Percentiles rank a stretch among this genome's conserved stretches.
Conservation (phyloP, 2,113 vertebrate species). For the Meleagris gallopavo region DNA sequence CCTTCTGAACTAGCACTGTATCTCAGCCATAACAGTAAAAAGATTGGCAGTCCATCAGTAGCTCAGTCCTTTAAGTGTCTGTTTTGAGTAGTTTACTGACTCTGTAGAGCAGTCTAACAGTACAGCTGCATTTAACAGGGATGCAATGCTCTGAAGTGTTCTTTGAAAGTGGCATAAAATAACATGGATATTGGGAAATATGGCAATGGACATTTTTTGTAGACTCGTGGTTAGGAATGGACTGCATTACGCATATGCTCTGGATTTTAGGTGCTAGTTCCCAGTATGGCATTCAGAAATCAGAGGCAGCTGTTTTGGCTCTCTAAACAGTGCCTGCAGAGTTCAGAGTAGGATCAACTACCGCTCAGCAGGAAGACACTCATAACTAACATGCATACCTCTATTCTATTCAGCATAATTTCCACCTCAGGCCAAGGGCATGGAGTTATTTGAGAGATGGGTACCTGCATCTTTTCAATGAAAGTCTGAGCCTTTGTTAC, state of each 20-base stretch:
- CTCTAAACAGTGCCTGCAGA: not conserved
- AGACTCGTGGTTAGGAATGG: not conserved
- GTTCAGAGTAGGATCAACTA: not conserved
- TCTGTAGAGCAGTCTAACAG: not conserved
- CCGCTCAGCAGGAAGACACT: not conserved
- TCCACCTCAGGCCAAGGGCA: not conserved
- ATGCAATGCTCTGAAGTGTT: not conserved
- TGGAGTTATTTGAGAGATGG: not conserved
- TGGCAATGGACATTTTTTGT: not conserved
- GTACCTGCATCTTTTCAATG: not conserved
- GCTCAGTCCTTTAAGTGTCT: not conserved
- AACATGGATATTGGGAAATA: not conserved
- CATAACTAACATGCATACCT: not conserved
- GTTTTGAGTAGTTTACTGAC: not conserved
- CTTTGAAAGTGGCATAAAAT: not conserved
- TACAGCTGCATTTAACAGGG: not conserved
- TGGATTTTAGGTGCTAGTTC: not conserved
- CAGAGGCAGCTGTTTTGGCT: not conserved
- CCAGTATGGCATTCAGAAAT: not conserved
- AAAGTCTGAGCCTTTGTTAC: not conserved
- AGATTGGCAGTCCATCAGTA: not conserved
- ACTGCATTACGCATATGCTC: not conserved
- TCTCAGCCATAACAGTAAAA: not conserved
- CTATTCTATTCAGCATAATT: conserved; percentile 25
- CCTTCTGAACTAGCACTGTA: not conserved